These are phyloP conservation scores for Cataglyphis altisquamis DNA, from an alignment of 2,888 invertebrate species.

Conservation along the genomic window DNA sequence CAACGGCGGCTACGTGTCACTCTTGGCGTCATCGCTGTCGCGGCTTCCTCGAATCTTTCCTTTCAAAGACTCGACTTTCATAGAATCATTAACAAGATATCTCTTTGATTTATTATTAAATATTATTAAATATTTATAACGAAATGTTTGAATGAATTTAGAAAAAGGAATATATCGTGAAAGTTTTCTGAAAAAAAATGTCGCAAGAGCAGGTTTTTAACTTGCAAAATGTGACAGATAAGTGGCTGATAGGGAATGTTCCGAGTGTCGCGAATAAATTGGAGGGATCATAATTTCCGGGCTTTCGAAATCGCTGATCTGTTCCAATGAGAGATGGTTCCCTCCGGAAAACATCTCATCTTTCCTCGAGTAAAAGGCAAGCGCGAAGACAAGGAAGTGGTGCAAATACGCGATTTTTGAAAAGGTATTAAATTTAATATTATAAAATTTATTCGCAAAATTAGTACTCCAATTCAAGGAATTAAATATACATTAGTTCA, in stretches of 20 bases:
- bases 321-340: background rate
- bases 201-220: background rate
- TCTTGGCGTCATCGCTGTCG: constrained; percentile 41
- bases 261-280: constrained; percentile 29
- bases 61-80: constrained; percentile 1
- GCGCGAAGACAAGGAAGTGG: background rate
- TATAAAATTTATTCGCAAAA: background rate
- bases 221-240: background rate
- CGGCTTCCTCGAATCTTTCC: constrained; percentile 52
- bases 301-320: constrained; percentile 30
- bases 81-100: constrained; percentile 37
- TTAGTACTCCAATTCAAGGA: background rate
- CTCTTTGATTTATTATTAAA: constrained; percentile 5
- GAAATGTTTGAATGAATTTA: background rate
- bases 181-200: background rate
- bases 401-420: background rate
- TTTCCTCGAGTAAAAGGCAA: background rate
- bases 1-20: constrained; percentile 56
- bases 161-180: background rate
- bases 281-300: constrained; percentile 16
- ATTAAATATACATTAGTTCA: background rate
- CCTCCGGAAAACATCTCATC: background rate
- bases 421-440: constrained; percentile 23
- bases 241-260: background rate
- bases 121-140: background rate